Evolutionary conservation across 2,888 invertebrate genomes (phyloP), one percentile per base, ranked within the genome.

Genomic region (Lapara coniferarum): DNA sequence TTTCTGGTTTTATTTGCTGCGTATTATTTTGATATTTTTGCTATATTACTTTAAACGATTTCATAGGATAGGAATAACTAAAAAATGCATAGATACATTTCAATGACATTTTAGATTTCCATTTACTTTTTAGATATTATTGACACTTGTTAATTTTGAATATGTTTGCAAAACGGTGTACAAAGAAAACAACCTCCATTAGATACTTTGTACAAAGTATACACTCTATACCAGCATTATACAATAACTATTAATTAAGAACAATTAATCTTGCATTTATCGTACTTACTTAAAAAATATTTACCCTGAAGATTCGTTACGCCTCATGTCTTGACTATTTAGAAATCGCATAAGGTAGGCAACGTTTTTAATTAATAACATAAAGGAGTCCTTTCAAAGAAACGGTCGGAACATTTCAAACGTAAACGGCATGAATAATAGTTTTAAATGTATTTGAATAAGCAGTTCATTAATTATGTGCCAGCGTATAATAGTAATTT

Each of bases 371-470:
- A 93, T 91, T 91, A 92, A 89, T 91, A 87, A 86, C 80, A 79
- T 79, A 81, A 86, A 88, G 86, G 83, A 84, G 84, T 85, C 88
- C 88, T 89, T 91, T 89, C 87, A 91, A 85, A 90, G 88, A 86
- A 90, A 88, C 83, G 80, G 89, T 91, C 93, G 93, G 93, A 85
- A 87, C 87, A 77, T 89, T 91, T 91, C 88, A 92, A 92, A 93
- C 88, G 87, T 90, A 92, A 93, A 93, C 89, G 90, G 90, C 88
- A 91, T 92, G 92, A 93, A 92, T 93, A 93, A 93, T 93, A 92
- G 93, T 93, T 93, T 92, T 90, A 90, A 93, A 93, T 89, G 89
- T 91, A 93, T 93, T 93, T 93, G 91, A 92, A 93, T 92, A 93
- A 90, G 89, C 90, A 88, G 89, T 92, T 93, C 93, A 93, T 93